Percentiles rank a stretch among this genome's conserved stretches.
These are phyloP conservation scores for Clarias macrocephalus DNA, from an alignment of 2,113 vertebrate species.

Conservation along the genomic window DNA sequence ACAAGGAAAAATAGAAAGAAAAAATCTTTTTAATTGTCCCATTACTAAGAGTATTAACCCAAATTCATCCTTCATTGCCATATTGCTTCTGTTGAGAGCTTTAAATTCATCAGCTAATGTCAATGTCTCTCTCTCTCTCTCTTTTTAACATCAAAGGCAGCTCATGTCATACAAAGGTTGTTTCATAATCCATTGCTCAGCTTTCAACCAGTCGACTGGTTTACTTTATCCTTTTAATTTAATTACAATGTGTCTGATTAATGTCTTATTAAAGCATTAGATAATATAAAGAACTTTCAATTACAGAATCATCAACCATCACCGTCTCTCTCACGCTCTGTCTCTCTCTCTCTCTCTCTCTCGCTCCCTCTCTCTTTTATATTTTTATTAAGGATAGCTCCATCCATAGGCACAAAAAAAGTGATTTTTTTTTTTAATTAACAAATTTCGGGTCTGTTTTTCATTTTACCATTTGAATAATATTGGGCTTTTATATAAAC, in stretches of 20 bases:
- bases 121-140: slow-evolving; percentile 36
- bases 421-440: not conserved
- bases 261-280: slow-evolving; percentile 74
- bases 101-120: slow-evolving; percentile 52
- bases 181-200: slow-evolving; percentile 48
- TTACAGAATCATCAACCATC: slow-evolving; percentile 55
- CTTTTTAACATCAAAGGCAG: slow-evolving; percentile 35
- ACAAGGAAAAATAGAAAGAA: not conserved
- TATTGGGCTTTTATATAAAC: not conserved
- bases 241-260: slow-evolving; percentile 72
- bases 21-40: slow-evolving; percentile 41
- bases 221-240: slow-evolving; percentile 67
- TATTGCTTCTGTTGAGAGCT: slow-evolving; percentile 29
- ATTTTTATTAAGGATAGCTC: not conserved
- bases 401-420: not conserved
- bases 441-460: not conserved
- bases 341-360: not conserved
- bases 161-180: slow-evolving; percentile 39
- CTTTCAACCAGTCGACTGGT: slow-evolving; percentile 13
- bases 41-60: slow-evolving; percentile 45
- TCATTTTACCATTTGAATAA: no score
- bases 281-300: slow-evolving; percentile 62
- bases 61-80: slow-evolving; percentile 33
- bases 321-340: slow-evolving; percentile 25
- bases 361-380: not conserved